A percentile compares a stretch with the other conserved stretches of the same genome.
Conservation (phyloP, 2,113 vertebrate genomes). For the Fregata magnificens region DNA sequence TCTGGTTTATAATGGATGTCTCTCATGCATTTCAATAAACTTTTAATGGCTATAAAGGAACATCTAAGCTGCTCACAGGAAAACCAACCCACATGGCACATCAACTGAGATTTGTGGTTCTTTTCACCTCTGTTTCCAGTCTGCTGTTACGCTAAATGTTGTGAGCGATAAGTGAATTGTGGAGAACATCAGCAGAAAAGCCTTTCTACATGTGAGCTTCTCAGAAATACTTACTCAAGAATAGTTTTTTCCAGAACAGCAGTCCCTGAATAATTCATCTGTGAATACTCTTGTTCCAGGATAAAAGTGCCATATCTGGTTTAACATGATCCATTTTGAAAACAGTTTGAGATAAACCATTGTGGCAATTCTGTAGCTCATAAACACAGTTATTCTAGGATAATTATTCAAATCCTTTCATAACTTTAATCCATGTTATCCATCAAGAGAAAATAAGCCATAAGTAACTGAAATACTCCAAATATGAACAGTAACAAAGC, state of each 20-base stretch:
- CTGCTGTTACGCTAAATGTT: not conserved
- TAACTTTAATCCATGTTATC: not conserved
- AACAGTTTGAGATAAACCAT: not conserved
- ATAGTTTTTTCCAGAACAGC: not conserved
- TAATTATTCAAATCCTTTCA: not conserved
- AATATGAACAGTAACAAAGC: not conserved
- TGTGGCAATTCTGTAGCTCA: not conserved
- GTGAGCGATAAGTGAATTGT: not conserved
- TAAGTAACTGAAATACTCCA: not conserved
- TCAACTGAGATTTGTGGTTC: constrained; percentile 10
- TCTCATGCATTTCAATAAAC: constrained; percentile 51
- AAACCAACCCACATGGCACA: not conserved
- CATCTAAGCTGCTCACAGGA: not conserved
- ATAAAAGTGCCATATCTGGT: not conserved
- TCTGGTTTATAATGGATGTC: constrained; percentile 2
- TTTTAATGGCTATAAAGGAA: constrained; percentile 36
- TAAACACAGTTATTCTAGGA: not conserved
- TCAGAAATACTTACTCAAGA: not conserved
- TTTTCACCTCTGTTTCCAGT: constrained; percentile 27
- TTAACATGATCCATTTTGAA: not conserved
- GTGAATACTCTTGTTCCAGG: not conserved
- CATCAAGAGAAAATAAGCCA: not conserved
- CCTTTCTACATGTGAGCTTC: not conserved
- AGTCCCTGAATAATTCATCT: constrained; percentile 1
- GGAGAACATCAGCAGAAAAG: not conserved